phyloP scores from a whole-genome alignment of 1,140 invertebrate species.

The Diorhabda carinulata region DNA sequence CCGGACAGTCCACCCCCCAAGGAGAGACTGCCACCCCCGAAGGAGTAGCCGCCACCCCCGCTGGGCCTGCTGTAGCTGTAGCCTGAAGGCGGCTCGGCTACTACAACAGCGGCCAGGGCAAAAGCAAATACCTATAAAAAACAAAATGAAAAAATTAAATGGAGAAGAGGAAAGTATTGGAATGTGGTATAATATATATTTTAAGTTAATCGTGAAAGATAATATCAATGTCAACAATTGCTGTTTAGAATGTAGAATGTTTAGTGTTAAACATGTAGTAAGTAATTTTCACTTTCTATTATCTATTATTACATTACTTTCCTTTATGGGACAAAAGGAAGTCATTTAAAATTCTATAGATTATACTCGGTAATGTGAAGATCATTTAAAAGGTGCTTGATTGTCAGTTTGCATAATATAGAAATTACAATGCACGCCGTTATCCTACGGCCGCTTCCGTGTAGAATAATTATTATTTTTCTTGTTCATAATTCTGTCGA shows the following conservation, averaged over 20 bases:
- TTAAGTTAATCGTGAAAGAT: no score
- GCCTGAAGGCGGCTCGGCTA: conserved; percentile 61
- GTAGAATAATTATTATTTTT: no score
- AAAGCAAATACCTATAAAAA: conserved; percentile 61
- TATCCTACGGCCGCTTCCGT: no score
- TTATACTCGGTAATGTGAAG: no score
- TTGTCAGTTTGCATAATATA: no score
- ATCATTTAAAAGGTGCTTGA: no score
- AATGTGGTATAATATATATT: conserved; percentile 5
- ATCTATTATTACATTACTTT: conserved; percentile 29
- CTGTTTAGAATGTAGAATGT: no score
- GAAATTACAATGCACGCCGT: no score
- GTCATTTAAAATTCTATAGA: conserved; percentile 16
- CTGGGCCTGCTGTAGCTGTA: conserved; percentile 62
- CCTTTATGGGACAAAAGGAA: conserved; percentile 18
- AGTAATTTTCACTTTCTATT: conserved; percentile 5
- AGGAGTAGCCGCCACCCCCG: conserved; percentile 46
- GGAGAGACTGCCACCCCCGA: conserved; percentile 45
- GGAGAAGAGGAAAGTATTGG: conserved; percentile 14
- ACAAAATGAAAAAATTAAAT: neutral
- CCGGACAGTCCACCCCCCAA: conserved; percentile 52
- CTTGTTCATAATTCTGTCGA: no score
- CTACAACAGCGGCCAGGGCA: conserved; percentile 55
- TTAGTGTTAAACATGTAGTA: no score
- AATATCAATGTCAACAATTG: no score